Base-by-base conservation (phyloP, 2,888 invertebrate genomes). In the Charanyca ferruginea region DNA sequence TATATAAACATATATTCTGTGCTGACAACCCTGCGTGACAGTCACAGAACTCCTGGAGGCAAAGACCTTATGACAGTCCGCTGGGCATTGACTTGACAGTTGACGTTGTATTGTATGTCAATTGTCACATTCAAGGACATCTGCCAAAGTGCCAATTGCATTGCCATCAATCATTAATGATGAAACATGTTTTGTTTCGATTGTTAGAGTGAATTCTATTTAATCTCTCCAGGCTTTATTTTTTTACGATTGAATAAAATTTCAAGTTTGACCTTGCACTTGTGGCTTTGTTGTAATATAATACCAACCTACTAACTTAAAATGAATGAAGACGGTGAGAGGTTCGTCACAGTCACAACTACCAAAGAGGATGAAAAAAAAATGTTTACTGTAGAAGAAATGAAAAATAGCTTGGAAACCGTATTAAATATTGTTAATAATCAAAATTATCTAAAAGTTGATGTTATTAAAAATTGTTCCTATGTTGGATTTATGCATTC, bases 401-500 rank as follows among this genome's bases (percentile, higher is more conserved):
- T 66, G 51, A 16, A 13, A 87, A 20, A 87, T 81, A 81, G 71
- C 66, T 81, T 87, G n/a, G 76, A 80, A 44, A 63, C 66, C 18
- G 72, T 90, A 52, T 47, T 87, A 6, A 62, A 70, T 47, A 76
- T 89, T 42, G 55, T 94, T 22, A 86, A 92, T 77, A 90, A 91
- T 85, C 89, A 88, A 79, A 91, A 92, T 85, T 90, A 88, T 80
- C 90, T 93, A 13, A 86, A 83, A 76, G 82, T 94, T 48, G 67
- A 89, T 41, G 73, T 91, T 13, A 87, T 90, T 23, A 91, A 90
- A 74, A 88, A 89, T 59, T 73, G 72, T 25, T 76, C 75, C 3
- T 89, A 87, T 71, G 71, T 65, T 62, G 94, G 94, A 20, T 93
- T 90, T 83, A 71, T 94, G 18, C 90, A 93, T 76, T 91, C 93